Conservation (phyloP, 2,113 vertebrate genomes). For the Hiodon alosoides region DNA sequence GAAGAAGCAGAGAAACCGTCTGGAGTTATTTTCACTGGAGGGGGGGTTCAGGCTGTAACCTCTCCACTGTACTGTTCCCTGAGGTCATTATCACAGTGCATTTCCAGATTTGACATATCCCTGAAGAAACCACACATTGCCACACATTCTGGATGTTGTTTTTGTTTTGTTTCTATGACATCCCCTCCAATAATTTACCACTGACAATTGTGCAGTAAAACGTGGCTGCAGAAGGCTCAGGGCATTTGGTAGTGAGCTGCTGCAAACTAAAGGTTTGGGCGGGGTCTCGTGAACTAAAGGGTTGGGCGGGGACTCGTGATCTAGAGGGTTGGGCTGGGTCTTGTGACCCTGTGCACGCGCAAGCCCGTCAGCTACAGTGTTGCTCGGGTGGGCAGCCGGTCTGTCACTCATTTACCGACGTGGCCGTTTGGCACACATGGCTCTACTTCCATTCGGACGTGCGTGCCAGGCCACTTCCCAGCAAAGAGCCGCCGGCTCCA, state of each 20-base stretch:
- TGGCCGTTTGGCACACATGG: neutral
- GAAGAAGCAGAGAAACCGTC: constrained; percentile 4
- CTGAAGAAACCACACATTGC: neutral
- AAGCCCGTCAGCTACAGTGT: no score
- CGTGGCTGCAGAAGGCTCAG: neutral
- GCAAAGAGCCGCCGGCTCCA: neutral
- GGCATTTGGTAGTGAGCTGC: neutral
- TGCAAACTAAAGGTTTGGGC: no score
- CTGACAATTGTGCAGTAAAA: neutral
- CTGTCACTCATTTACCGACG: no score
- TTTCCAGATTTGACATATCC: neutral
- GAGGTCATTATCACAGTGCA: constrained; percentile 8
- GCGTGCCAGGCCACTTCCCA: neutral
- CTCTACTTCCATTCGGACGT: no score
- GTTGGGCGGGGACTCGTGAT: no score
- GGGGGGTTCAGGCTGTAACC: neutral
- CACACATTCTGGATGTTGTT: neutral
- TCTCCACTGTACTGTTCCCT: neutral
- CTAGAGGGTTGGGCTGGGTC: no score
- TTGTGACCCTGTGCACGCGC: no score
- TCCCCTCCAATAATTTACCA: neutral
- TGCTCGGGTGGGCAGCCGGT: no score
- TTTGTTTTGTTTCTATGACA: neutral
- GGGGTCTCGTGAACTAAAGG: no score
- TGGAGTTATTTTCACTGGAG: neutral